Conservation (phyloP, 2,113 vertebrate genomes). For the Ranitomeya imitator region DNA sequence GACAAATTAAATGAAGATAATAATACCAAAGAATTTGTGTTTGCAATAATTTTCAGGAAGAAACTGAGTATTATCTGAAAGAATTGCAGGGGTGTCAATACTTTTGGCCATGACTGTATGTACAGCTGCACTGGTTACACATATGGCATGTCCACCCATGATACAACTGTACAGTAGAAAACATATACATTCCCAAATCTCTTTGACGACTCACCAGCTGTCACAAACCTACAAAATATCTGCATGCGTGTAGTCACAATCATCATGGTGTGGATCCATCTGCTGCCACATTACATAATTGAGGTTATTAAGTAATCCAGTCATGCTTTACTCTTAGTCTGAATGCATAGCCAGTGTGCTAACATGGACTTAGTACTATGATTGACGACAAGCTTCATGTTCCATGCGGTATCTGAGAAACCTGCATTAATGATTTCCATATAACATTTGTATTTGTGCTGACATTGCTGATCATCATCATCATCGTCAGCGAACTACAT, state of each 20-base stretch:
- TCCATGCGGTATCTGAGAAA: not conserved
- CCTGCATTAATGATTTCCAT: not conserved
- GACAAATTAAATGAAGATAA: no score
- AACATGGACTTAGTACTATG: not conserved
- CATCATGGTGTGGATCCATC: not conserved
- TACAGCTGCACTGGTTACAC: not conserved
- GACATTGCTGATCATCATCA: not conserved
- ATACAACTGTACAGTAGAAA: not conserved
- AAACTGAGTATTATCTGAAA: no score
- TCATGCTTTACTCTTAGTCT: not conserved
- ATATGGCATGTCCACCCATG: not conserved
- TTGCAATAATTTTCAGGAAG: no score
- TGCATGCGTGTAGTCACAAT: not conserved
- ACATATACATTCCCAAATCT: not conserved
- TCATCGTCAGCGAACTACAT: not conserved
- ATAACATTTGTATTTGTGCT: not conserved
- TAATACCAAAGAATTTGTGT: no score
- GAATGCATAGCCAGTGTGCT: not conserved
- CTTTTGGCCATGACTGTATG: no score
- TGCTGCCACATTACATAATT: not conserved
- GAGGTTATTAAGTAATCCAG: not conserved
- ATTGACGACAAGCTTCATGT: slow-evolving; percentile 5
- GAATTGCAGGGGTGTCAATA: no score
- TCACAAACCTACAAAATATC: not conserved
- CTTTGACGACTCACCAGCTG: not conserved